phyloP scores from a whole-genome alignment of 2,797 vertebrate genomes.

The Poecilia gillii region DNA sequence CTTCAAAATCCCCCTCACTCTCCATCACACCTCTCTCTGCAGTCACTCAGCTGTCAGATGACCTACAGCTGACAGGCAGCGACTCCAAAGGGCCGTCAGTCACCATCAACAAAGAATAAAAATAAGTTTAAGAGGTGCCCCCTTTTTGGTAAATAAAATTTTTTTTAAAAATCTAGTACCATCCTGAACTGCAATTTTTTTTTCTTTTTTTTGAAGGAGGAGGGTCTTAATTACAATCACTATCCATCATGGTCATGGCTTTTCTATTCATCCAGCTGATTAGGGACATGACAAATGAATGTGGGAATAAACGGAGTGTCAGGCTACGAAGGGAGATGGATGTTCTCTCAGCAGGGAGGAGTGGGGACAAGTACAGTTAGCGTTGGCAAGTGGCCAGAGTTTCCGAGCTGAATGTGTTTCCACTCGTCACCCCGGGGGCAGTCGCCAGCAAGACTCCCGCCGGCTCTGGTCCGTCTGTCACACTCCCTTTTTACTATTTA shows the following conservation, averaged over 20 bases:
- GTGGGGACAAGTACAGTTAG: constrained; percentile 88
- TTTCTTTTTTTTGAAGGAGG: constrained; percentile 64
- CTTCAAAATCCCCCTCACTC: constrained; percentile 35
- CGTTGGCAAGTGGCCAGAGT: constrained; percentile 86
- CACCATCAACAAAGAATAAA: constrained; percentile 54
- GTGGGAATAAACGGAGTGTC: constrained; percentile 91
- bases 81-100: constrained; percentile 66
- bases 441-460: constrained; percentile 58
- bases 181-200: constrained; percentile 66
- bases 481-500: constrained; percentile 72
- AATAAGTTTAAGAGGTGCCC: constrained; percentile 25
- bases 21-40: constrained; percentile 8
- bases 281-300: constrained; percentile 96
- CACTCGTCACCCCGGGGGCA: constrained; percentile 55
- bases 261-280: constrained; percentile 92
- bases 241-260: constrained; percentile 88
- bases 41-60: constrained; percentile 64
- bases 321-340: constrained; percentile 88
- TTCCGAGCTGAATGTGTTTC: constrained; percentile 64
- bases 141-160: constrained; percentile 75
- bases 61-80: constrained; percentile 77
- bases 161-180: constrained; percentile 52
- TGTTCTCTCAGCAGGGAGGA: constrained; percentile 88
- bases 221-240: constrained; percentile 86
- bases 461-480: constrained; percentile 71